phyloP scores from a whole-genome alignment of 2,888 invertebrate genomes.

The Diploptera punctata region DNA sequence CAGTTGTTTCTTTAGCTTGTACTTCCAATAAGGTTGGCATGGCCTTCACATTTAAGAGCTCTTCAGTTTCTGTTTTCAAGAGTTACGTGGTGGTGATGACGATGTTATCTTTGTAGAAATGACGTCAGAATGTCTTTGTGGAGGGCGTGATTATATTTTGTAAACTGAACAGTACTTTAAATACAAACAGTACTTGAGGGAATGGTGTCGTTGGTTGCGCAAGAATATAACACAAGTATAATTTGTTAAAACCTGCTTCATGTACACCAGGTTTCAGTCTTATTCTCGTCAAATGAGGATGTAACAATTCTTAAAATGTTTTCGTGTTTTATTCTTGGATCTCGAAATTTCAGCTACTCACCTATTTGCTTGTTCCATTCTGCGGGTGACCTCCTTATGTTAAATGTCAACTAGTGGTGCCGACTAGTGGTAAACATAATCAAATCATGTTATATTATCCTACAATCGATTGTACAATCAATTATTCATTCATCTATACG shows the following conservation, averaged over 20 bases:
- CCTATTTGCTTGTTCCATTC: too few species aligned
- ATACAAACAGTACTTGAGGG: neutral
- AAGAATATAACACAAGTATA: neutral
- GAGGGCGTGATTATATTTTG: constrained; percentile 28
- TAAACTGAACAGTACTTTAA: constrained; percentile 13
- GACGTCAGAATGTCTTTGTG: constrained; percentile 18
- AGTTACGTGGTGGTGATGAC: neutral
- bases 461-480: too few species aligned
- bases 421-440: too few species aligned
- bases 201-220: neutral
- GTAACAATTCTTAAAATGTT: too few species aligned
- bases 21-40: constrained; percentile 11
- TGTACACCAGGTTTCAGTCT: too few species aligned
- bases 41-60: neutral
- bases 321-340: too few species aligned
- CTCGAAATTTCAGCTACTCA: too few species aligned
- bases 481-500: too few species aligned
- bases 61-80: constrained; percentile 6
- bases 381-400: too few species aligned
- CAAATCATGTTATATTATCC: too few species aligned
- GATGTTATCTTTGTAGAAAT: constrained; percentile 22
- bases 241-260: neutral
- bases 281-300: too few species aligned
- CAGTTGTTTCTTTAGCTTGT: neutral
- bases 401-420: too few species aligned